Evolutionary conservation across 2,888 invertebrate genomes (phyloP), one percentile per base, ranked within the genome.

Genomic region (Polydesmus complanatus): DNA sequence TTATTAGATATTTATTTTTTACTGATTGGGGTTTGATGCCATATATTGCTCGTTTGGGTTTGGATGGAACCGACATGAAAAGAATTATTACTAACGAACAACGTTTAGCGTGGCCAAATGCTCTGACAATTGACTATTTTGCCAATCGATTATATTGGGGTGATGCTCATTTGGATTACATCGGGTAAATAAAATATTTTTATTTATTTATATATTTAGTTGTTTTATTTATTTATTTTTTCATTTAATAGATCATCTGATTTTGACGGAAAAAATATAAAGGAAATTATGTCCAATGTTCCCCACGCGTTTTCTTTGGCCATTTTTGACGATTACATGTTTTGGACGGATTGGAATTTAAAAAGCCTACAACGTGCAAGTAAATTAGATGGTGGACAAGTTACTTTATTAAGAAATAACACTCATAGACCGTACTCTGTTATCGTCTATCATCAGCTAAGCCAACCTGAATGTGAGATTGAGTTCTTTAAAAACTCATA

Each of bases 311-410:
- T 95, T 69, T 95, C 96, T 0, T 77, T 98, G 53, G 85, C 88
- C 11, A 79, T 96, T 0, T 96, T 98, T 72, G 97, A 96, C 70
- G 94, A 96, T 69, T 84, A 80, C 68, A 69, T 80, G 54, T 98
- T 86, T 76, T 98, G 96, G 95, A 92, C 95, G 0, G 98, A 98
- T 73, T 98, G 98, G 97, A 97, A 97, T 73, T 76, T 92, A 56
- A 94, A 94, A 73, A 88, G 88, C 0, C 88, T 98, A 59, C 83
- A 86, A 66, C 82, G 85, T 67, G 94, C 95, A 0, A 86, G 94
- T 70, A 98, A 97, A 73, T 94, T 90, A 73, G 88, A 87, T 0
- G 81, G 80, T 70, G 71, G 81, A 65, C 82, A 87, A 67, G 76
- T 87, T 59, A 81, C 79, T 56, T 76, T 86, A 1, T 75, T 96